Conservation (phyloP, 2,113 vertebrate species). For the Pyrgilauda ruficollis region DNA sequence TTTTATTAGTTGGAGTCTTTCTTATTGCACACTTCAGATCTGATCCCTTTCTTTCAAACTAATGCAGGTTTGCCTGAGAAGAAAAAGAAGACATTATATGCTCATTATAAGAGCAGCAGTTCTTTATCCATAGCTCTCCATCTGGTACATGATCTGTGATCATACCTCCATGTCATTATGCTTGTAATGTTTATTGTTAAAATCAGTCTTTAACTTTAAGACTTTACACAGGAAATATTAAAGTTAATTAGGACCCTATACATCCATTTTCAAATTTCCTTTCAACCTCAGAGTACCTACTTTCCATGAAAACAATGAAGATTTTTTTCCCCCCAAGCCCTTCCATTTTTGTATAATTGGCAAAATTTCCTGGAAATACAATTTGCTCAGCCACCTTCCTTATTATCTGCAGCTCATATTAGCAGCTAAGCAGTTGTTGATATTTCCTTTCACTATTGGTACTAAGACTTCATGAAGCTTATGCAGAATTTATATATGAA, state of each 20-base stretch:
- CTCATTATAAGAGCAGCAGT: not conserved
- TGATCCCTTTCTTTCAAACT: not conserved
- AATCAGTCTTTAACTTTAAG: constrained; percentile 66
- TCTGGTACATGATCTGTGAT: constrained; percentile 31
- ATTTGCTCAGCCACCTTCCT: not conserved
- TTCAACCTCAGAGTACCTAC: not conserved
- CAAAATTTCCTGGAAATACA: constrained; percentile 19
- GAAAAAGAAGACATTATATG: not conserved
- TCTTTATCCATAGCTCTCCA: not conserved
- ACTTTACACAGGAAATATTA: constrained; percentile 60
- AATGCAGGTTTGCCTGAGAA: not conserved
- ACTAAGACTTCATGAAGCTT: not conserved
- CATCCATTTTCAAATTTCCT: constrained; percentile 60
- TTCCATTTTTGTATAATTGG: not conserved
- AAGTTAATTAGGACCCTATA: constrained; percentile 38
- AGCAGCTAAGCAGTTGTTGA: constrained; percentile 21
- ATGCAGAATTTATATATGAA: constrained; percentile 1
- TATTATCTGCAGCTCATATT: constrained; percentile 19
- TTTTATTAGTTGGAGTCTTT: not conserved
- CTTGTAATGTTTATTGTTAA: constrained; percentile 48
- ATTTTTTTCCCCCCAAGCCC: not conserved
- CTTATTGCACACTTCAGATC: not conserved
- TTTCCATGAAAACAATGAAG: not conserved
- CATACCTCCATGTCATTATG: constrained; percentile 35
- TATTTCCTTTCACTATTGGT: constrained; percentile 26